Conservation (phyloP, 2,888 invertebrate genomes). For the Bellardia bayeri region DNA sequence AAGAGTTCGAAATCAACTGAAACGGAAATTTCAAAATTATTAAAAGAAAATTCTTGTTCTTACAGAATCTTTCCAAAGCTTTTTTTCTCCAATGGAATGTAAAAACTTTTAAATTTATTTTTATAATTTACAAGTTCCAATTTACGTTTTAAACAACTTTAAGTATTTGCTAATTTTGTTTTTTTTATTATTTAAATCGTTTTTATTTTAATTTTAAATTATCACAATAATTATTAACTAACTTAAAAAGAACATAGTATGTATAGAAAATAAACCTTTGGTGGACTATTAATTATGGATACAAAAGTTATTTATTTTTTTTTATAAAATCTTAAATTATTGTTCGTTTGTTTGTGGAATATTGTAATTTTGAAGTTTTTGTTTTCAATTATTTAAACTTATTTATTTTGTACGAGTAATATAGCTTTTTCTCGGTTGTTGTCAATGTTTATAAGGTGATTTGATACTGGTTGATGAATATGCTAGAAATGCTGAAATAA, state of each 20-base stretch:
- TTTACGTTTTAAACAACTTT: neutral
- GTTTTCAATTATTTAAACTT: neutral
- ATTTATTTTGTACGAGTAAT: neutral
- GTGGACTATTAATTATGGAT: conserved; percentile 73
- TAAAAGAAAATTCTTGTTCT: neutral
- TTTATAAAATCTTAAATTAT: conserved; percentile 19
- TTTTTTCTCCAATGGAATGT: neutral
- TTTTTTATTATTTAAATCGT: neutral
- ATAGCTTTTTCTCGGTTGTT: conserved; percentile 11
- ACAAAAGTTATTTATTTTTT: conserved; percentile 76
- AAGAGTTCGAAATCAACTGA: conserved; percentile 56
- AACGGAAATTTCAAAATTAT: neutral
- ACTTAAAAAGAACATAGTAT: conserved; percentile 51
- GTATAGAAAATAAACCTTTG: conserved; percentile 69
- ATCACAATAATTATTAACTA: conserved; percentile 70
- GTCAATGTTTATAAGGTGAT: neutral
- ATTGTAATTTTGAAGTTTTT: neutral
- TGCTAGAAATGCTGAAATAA: conserved; percentile 20
- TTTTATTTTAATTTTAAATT: conserved; percentile 57
- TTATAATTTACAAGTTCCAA: neutral
- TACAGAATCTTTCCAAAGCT: conserved; percentile 30
- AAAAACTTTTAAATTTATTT: neutral
- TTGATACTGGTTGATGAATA: neutral
- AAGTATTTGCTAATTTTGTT: neutral
- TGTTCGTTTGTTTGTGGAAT: conserved; percentile 38